phyloP scores from a whole-genome alignment of 2,888 invertebrate genomes.

The Phengaris arion region DNA sequence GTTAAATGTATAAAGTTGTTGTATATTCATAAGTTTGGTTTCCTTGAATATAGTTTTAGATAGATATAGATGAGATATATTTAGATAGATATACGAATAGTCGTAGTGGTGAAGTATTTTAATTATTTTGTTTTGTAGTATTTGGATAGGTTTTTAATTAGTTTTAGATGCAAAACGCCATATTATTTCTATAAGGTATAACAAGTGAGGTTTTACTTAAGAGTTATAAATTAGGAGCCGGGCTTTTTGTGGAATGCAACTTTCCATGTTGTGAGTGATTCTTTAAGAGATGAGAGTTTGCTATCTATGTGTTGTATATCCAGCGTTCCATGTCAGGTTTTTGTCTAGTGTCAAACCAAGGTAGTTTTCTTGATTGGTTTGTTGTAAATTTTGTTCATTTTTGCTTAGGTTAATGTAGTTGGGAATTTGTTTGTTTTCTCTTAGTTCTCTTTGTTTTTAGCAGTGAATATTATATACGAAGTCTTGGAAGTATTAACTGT shows the following conservation, averaged over 20 bases:
- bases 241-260: slow-evolving; percentile 21
- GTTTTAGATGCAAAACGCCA: slow-evolving; percentile 31
- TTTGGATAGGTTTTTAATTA: slow-evolving; percentile 25
- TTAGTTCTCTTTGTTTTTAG: not conserved
- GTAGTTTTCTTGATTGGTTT: not conserved
- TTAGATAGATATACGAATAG: slow-evolving; percentile 25
- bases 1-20: slow-evolving; percentile 30
- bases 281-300: slow-evolving; percentile 7
- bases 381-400: not conserved
- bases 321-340: too few relatives aligned
- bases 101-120: slow-evolving; percentile 23
- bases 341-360: not conserved
- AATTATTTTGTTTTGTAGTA: slow-evolving; percentile 31
- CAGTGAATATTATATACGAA: not conserved
- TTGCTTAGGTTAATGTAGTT: not conserved
- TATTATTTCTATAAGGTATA: slow-evolving; percentile 32
- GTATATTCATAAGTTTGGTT: slow-evolving; percentile 27
- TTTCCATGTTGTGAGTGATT: not conserved
- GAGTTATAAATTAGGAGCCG: slow-evolving; percentile 31
- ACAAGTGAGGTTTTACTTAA: slow-evolving; percentile 33
- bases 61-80: too few relatives aligned
- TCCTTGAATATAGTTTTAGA: slow-evolving; percentile 24
- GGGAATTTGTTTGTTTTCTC: too few relatives aligned
- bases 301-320: not conserved
- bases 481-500: too few relatives aligned